These are phyloP conservation scores for Passer domesticus DNA, from an alignment of 2,113 vertebrate species.

Conservation along the genomic window DNA sequence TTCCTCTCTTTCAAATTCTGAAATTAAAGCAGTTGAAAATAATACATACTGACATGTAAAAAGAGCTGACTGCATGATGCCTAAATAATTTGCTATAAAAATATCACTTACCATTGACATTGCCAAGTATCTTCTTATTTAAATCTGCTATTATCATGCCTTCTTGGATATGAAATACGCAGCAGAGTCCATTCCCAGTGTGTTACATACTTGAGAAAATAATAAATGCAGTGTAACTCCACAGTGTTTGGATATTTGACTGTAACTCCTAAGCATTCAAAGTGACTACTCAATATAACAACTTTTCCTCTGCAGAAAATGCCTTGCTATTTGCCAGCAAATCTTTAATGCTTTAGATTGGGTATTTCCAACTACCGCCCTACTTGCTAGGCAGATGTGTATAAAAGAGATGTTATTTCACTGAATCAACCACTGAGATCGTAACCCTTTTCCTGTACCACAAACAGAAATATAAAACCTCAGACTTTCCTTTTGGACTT, in stretches of 20 bases:
- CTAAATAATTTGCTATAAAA: slow-evolving; percentile 25
- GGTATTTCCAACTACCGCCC: slow-evolving; percentile 77
- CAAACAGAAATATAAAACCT: slow-evolving; percentile 77
- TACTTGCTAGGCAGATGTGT: slow-evolving; percentile 68
- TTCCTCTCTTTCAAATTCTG: neutral
- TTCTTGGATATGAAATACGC: neutral
- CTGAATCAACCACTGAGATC: slow-evolving; percentile 71
- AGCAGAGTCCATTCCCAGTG: neutral
- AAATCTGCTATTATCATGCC: slow-evolving; percentile 28
- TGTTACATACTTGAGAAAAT: neutral
- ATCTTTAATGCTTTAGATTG: slow-evolving; percentile 75
- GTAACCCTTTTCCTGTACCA: slow-evolving; percentile 73
- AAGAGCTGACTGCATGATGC: neutral
- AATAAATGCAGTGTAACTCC: slow-evolving; percentile 7
- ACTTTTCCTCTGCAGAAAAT: slow-evolving; percentile 69
- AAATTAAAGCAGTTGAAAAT: neutral
- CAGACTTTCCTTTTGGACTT: slow-evolving; percentile 71
- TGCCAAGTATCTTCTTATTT: slow-evolving; percentile 64
- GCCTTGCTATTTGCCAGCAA: slow-evolving; percentile 73
- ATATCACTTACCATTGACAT: slow-evolving; percentile 72
- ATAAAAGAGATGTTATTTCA: slow-evolving; percentile 78
- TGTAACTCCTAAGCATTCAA: slow-evolving; percentile 54
- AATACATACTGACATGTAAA: neutral
- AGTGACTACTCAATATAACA: slow-evolving; percentile 57
- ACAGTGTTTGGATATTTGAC: slow-evolving; percentile 31